A percentile compares a stretch with the other conserved stretches of the same genome.
Evolutionary conservation across 2,797 vertebrate genomes (phyloP).

Genomic region (Sparidentex hasta): DNA sequence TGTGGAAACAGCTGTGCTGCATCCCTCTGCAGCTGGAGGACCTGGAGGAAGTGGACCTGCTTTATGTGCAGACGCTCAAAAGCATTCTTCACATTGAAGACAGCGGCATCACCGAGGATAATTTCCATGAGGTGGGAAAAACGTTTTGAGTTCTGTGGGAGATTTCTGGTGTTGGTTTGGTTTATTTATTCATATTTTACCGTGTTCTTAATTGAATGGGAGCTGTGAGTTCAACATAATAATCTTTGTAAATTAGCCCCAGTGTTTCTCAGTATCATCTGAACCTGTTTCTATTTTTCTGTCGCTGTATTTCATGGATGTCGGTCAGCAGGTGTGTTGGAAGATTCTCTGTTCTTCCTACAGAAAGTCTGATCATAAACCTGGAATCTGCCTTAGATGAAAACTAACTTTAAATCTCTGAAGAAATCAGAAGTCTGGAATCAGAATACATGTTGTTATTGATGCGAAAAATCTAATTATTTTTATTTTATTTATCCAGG

Average conservation of each 20-base stretch:
- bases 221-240: too few relatives aligned
- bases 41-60: conserved; percentile 89
- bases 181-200: not conserved
- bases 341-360: not conserved
- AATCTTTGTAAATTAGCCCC: not conserved
- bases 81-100: conserved; percentile 89
- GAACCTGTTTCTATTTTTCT: too few relatives aligned
- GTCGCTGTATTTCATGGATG: too few relatives aligned
- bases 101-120: conserved; percentile 89
- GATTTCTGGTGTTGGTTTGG: not conserved
- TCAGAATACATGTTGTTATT: not conserved
- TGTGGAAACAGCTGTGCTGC: conserved; percentile 90
- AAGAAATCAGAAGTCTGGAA: not conserved
- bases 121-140: conserved; percentile 86
- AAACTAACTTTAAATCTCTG: not conserved
- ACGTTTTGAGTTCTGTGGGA: not conserved
- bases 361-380: not conserved
- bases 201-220: too few relatives aligned
- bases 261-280: not conserved
- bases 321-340: too few relatives aligned
- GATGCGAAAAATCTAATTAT: not conserved
- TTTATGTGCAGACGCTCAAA: conserved; percentile 87
- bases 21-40: conserved; percentile 86
- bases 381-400: not conserved
- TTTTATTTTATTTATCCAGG: too few relatives aligned